phyloP scores from a whole-genome alignment of 2,113 vertebrate species.

The Bombycilla garrulus region DNA sequence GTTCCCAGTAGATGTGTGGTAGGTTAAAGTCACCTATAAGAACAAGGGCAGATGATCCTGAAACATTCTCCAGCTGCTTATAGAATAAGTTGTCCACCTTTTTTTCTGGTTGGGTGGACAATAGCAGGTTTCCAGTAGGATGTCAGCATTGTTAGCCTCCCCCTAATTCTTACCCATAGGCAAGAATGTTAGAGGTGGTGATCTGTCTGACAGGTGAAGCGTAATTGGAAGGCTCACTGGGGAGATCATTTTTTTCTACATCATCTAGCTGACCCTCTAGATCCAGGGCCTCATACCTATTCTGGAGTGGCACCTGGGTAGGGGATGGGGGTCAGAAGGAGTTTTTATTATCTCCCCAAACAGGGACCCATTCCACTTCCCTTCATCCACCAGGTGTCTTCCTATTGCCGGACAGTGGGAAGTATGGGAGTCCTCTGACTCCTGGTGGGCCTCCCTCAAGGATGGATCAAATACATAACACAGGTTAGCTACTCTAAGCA shows the following conservation, averaged over 20 bases:
- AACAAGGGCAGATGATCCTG: too few species aligned
- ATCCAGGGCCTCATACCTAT: neutral
- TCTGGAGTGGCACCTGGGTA: neutral
- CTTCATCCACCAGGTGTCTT: neutral
- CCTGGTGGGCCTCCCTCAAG: neutral
- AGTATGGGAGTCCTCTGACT: neutral
- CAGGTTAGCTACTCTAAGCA: neutral
- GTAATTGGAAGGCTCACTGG: too few species aligned
- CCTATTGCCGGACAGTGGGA: neutral
- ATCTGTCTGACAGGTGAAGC: neutral
- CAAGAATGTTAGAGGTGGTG: neutral
- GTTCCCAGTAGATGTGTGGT: neutral
- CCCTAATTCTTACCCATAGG: neutral
- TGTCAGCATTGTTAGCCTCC: neutral
- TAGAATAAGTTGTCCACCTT: neutral
- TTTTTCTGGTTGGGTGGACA: neutral
- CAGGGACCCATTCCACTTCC: neutral
- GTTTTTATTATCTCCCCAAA: neutral
- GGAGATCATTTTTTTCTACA: neutral
- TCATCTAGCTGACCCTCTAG: neutral
- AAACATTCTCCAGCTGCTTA: neutral
- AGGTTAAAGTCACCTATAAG: neutral
- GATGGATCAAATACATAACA: neutral
- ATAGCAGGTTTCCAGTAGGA: neutral
- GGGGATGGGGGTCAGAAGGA: neutral